Evolutionary conservation across 2,888 invertebrate species (phyloP), one percentile per base, ranked within the genome.

Genomic region (Brachypalpus laphriformis): DNA sequence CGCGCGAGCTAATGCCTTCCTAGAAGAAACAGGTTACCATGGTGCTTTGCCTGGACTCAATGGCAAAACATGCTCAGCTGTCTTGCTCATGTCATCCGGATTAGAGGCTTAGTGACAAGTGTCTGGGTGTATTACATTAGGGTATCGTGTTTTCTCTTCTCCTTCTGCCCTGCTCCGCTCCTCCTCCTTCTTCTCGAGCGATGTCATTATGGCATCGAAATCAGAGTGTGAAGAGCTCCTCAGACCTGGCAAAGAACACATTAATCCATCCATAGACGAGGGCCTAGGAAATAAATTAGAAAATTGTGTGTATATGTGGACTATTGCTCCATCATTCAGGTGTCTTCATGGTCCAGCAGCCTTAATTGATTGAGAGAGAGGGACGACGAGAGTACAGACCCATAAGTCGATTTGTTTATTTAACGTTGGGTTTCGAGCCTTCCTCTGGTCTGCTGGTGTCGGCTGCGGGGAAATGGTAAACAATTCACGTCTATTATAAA

Each of bases 91-190:
- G 85, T 85, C 85, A 85, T 85, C 85, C 85, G 85, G 85, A 85
- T 81, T 85, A 85, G 81, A 85, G 75, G 71, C 81, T 85, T 85
- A 85, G 85, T 85, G 85, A 85, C 85, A 85, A 85, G 85, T 85
- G 81, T 81, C 85, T 85, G 85, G 85, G 85, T 85, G 85, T 85
- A 85, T 85, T 71, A 85, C 85, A 85, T 85, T 85, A 85, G 85
- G 65, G 75, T 85, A 85, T 85, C 81, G 81, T 85, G 85, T 85
- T 85, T 70, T 70, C 22, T n/a, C 28, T 18, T 42, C 28, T 65
- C 20, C 37, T 65, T 54, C 51, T n/a, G 11, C n/a, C 16, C 18
- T 14, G 9, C 63, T n/a, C n/a, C 40, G 9, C n/a, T n/a, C n/a
- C n/a, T 1, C 2, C 25, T 25, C 16, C n/a, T n/a, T n/a, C n/a